Evolutionary conservation across 2,888 invertebrate genomes (phyloP), one percentile per base, ranked within the genome.

Genomic region (Diaperis boleti): DNA sequence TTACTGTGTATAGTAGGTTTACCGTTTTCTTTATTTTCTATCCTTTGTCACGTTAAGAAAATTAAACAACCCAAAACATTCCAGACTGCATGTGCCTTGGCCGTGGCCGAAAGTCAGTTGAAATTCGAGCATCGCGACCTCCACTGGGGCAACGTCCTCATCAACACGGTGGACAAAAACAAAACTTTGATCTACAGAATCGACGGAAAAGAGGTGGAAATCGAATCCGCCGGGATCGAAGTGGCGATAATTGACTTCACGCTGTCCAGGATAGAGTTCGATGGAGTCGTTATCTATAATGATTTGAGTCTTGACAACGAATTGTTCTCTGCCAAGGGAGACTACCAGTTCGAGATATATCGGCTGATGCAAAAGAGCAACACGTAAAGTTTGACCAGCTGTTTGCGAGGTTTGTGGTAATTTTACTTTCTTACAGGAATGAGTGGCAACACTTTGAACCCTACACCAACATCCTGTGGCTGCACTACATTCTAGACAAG

Each of bases 71-170:
- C n/a, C 6, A 8, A 26, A 26, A 74, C 82, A 42, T 78, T 83
- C 3, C 82, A 97, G 92, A 85, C 92, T 63, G 89, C 91, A n/a
- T 87, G 89, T 70, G 89, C 92, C 31, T 83, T 98, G 72, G 95
- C 96, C 1, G 91, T 95, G 15, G 98, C 92, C 0, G 98, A 98
- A 81, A 85, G 86, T 67, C 86, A 87, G 4, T 84, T 91, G 44
- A 87, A 94, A 79, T 98, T 98, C 80, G 98, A 98, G 78, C 98
- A 98, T 76, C 87, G 98, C 33, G 98, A 98, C 79, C 84, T 98
- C 64, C 98, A 98, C 82, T 93, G 95, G 92, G 97, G 97, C 7
- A 98, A 98, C 82, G 86, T 98, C 60, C 82, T 98, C 44, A 86
- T 98, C 22, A 84, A 88, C 13, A 89, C 90, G 1, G 83, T 86